phyloP scores from a whole-genome alignment of 2,888 invertebrate genomes.

The Stictocephala bisonia region DNA sequence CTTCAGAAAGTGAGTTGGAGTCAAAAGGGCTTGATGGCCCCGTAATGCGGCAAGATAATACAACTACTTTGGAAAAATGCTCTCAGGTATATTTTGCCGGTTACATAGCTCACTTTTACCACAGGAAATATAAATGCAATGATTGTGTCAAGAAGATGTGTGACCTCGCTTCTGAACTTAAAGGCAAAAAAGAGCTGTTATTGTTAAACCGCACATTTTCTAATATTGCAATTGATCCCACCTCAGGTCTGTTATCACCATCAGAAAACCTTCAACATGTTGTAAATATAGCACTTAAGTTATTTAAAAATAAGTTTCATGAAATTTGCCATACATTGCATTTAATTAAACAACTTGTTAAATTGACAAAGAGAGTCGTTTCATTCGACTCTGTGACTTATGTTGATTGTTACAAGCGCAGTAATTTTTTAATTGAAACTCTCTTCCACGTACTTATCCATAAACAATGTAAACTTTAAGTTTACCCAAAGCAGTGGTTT shows the following conservation, averaged over 20 bases:
- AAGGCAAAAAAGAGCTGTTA: not conserved
- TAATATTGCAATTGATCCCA: not conserved
- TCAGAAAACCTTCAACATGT: not conserved
- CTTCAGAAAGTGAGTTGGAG: not conserved
- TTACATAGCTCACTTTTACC: slow-evolving; percentile 35
- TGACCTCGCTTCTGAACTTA: not conserved
- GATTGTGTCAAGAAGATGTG: slow-evolving; percentile 3
- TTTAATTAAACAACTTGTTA: not conserved
- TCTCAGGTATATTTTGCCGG: slow-evolving; percentile 45
- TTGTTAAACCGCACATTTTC: slow-evolving; percentile 18
- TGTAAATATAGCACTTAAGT: not conserved
- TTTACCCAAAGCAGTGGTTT: too few species aligned
- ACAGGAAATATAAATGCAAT: slow-evolving; percentile 36
- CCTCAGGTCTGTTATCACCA: slow-evolving; percentile 5
- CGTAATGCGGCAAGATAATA: too few species aligned
- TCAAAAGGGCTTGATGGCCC: not conserved
- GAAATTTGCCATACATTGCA: slow-evolving; percentile 3
- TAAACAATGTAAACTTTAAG: slow-evolving; percentile 42
- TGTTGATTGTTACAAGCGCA: not conserved
- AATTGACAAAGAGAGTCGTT: not conserved
- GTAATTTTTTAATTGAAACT: not conserved
- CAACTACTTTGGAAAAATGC: slow-evolving; percentile 42
- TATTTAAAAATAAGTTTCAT: not conserved
- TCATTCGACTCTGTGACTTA: not conserved
- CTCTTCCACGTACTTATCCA: slow-evolving; percentile 2